Evolutionary conservation across 1,140 invertebrate species (phyloP).

Genomic region (Rhizoglyphus robini): DNA sequence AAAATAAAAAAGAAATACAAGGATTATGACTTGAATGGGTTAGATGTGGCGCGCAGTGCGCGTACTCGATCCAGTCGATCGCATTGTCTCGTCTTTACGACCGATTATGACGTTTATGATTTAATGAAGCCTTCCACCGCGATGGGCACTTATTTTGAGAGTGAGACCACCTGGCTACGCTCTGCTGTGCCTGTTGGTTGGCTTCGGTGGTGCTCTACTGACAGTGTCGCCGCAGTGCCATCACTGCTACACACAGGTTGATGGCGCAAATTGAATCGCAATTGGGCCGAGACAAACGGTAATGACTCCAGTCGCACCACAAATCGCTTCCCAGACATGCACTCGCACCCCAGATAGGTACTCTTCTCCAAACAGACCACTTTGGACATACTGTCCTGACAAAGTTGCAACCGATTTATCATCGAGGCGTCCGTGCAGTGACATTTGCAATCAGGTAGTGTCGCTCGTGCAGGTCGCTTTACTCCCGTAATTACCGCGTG

Average conservation of each 20-base stretch:
- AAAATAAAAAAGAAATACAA: neutral
- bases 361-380: too few relatives aligned
- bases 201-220: neutral
- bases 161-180: constrained; percentile 13
- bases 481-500: neutral
- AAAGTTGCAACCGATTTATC: neutral
- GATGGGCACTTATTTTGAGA: constrained; percentile 7
- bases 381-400: too few relatives aligned
- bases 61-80: neutral
- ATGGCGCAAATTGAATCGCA: too few relatives aligned
- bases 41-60: neutral
- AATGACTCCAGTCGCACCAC: too few relatives aligned
- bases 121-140: neutral
- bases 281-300: too few relatives aligned
- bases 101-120: constrained; percentile 13
- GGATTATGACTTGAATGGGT: neutral
- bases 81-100: constrained; percentile 13
- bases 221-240: neutral
- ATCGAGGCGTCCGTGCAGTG: neutral
- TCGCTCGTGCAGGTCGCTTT: neutral
- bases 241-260: neutral
- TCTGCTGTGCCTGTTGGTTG: neutral
- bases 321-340: too few relatives aligned
- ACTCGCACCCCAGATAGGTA: too few relatives aligned
- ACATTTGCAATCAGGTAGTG: neutral